Base-by-base conservation (phyloP, 2,113 vertebrate species). In the Tyrannus savana region DNA sequence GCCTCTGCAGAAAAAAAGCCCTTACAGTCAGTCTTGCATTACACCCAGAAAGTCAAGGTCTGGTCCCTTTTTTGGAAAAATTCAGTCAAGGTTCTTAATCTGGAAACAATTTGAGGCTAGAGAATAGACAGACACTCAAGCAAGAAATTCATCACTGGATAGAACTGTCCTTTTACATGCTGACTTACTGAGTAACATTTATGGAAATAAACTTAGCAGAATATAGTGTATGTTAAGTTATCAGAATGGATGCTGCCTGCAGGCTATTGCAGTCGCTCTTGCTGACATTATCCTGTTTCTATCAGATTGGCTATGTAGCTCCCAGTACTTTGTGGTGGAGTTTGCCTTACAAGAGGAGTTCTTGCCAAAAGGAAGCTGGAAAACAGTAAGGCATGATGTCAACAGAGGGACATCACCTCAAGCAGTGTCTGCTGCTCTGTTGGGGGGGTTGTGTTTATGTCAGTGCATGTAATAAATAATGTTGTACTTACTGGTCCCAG, bases 241-340 rank as follows among this genome's bases (percentile, higher is more conserved):
- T 53, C 77, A 92, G 87, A 75, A 69, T 56, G 67, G 78, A 93
- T 96, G 93, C 73, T 96, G 89, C 91, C 96, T 94, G 76, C 86
- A 60, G 93, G 95, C 93, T 81, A 56, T 68, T 91, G 84, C 87
- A 94, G 89, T 96, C 74, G 66, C 82, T 96, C 87, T 79, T 91
- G 71, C 89, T 96, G 94, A 96, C 89, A 94, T 95, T 93, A 96
- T 72, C 84, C 89, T 87, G 63, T 89, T 95, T 87, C 91, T 89
- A 41, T 95, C 84, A 93, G 84, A 85, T 35, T 82, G 74, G 23
- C 71, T 85, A 0, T 87, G 71, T 79, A 91, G 89, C 89, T 92
- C 84, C 77, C 82, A 87, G 94, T 87, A 25, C 46, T 93, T 39
- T 73, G 62, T 84, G 60, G 68, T 30, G 46, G 41, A 44, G 50